Evolutionary conservation across 2,113 vertebrate species (phyloP), one percentile per base, ranked within the genome.

Genomic region (Dromiciops gliroides): DNA sequence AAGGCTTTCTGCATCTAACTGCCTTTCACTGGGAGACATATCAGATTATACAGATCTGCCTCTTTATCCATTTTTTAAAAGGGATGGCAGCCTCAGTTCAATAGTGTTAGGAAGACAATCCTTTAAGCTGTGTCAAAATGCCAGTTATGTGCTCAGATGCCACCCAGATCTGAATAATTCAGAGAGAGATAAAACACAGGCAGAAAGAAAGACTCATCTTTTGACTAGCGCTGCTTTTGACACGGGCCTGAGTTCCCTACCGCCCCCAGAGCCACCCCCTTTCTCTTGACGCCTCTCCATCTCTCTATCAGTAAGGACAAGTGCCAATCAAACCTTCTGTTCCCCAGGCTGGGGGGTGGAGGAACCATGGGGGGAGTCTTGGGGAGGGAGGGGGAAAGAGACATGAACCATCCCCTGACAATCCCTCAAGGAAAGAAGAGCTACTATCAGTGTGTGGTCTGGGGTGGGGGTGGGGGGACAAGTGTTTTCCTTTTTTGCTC

Each of bases 401-500:
- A 98, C 97, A 98, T 97, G 97, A 98, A 98, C 98, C 98, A 95
- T 98, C 98, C 98, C 98, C 93, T 96, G 99, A 99, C 99, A 99
- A 99, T 99, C 97, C 98, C 97, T 98, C 98, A 98, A 98, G 98
- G 98, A 98, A 98, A 98, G 98, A 98, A 99, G 97, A 98, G 98
- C 98, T 98, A 97, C 98, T 99, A 98, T 98, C 99, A 99, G 99
- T 99, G 99, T 99, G 99, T 99, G 99, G 99, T 99, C 99, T 98
- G 93, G 92, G 37, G 1, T 44, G 67, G 67, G 67, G 67, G 67
- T 83, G 67, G 98, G 98, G 96, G 98, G 98, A 97, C 96, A 98
- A 98, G 98, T 94, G 98, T 98, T 98, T 98, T 98, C 98, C 97
- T 98, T 98, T 97, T 98, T 98, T 99, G 98, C 92, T 98, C 98